phyloP scores from a whole-genome alignment of 1,140 invertebrate species.

The Saccostrea glomerata region DNA sequence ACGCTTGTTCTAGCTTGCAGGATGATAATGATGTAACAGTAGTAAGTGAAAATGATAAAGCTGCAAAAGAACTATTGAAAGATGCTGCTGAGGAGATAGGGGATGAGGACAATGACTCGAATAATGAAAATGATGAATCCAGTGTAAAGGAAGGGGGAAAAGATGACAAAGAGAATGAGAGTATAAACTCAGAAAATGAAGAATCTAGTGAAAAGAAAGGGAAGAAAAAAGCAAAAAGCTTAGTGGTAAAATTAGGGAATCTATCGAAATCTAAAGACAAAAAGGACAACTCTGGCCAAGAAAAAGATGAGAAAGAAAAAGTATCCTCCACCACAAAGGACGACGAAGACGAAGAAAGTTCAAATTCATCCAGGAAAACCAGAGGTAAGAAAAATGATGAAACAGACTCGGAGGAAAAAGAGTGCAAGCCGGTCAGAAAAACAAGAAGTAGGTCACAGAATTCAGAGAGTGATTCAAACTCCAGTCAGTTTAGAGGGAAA shows the following conservation, averaged over 20 bases:
- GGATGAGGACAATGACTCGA: slow-evolving; percentile 23
- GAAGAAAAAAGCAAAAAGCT: no score
- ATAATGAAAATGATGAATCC: slow-evolving; percentile 34
- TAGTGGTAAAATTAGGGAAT: slow-evolving; percentile 38
- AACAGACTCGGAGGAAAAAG: slow-evolving; percentile 11
- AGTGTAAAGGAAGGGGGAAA: slow-evolving; percentile 8
- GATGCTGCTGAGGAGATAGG: not conserved
- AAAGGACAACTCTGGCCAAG: slow-evolving; percentile 2
- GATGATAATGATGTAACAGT: not conserved
- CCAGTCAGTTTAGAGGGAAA: not conserved
- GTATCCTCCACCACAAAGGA: slow-evolving; percentile 41
- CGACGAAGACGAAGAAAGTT: slow-evolving; percentile 11
- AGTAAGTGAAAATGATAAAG: slow-evolving; percentile 82
- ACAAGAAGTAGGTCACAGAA: slow-evolving; percentile 11
- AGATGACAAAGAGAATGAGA: no score
- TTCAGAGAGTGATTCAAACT: slow-evolving; percentile 37
- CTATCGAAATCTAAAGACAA: slow-evolving; percentile 43
- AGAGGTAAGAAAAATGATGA: slow-evolving; percentile 2
- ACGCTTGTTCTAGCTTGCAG: not conserved
- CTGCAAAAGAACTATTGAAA: slow-evolving; percentile 24
- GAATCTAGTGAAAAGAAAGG: no score
- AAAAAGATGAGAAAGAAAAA: slow-evolving; percentile 24
- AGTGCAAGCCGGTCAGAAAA: slow-evolving; percentile 2
- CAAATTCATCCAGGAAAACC: not conserved
- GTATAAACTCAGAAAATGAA: no score